Evolutionary conservation across 2,888 invertebrate species (phyloP).

Genomic region (Meteorus cinctellus): DNA sequence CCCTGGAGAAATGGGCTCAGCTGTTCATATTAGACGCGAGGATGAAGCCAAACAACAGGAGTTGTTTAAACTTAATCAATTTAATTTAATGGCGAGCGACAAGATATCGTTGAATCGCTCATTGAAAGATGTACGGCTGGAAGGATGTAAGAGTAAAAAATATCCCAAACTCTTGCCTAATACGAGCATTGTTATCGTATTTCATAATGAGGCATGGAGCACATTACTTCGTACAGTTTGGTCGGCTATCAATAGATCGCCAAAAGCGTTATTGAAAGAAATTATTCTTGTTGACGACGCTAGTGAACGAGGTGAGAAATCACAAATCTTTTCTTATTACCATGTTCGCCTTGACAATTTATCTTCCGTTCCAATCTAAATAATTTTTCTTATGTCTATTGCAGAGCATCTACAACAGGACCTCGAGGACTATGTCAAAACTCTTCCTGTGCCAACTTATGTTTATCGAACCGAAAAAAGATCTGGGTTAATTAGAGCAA

Average conservation of each 20-base stretch:
- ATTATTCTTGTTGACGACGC: conserved; percentile 98
- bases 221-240: conserved; percentile 96
- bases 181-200: conserved; percentile 98
- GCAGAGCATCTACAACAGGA: conserved; percentile 90
- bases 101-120: conserved; percentile 97
- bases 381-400: conserved; percentile 52
- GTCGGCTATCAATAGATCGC: conserved; percentile 97
- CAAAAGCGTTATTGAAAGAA: conserved; percentile 89
- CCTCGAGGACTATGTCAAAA: conserved; percentile 91
- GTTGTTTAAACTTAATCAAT: conserved; percentile 98
- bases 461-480: conserved; percentile 93
- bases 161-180: conserved; percentile 89
- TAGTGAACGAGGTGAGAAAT: conserved; percentile 88
- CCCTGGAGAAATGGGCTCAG: conserved; percentile 92
- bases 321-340: background rate
- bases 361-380: background rate
- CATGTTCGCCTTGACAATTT: background rate
- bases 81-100: conserved; percentile 97
- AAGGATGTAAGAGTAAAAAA: conserved; percentile 87
- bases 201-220: conserved; percentile 99
- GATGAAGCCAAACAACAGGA: conserved; percentile 93
- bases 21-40: conserved; percentile 91
- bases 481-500: conserved; percentile 96
- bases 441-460: conserved; percentile 88
- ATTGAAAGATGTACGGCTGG: conserved; percentile 93